phyloP scores from a whole-genome alignment of 2,888 invertebrate species.

The Monochamus alternatus region DNA sequence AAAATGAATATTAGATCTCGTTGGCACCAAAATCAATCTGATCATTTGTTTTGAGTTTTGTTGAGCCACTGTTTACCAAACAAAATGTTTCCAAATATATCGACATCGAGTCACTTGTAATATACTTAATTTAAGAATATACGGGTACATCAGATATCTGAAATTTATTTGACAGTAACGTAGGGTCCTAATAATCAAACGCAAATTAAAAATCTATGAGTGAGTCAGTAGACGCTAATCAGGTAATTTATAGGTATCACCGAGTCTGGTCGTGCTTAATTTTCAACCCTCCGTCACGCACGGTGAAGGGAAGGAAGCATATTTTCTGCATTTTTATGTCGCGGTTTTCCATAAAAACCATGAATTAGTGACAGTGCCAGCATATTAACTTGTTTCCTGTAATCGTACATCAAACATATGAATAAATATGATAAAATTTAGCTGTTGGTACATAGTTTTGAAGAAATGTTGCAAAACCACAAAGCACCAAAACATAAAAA shows the following conservation, averaged over 20 bases:
- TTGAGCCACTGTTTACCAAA: no score
- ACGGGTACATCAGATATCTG: not conserved
- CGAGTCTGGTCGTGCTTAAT: conserved; percentile 13
- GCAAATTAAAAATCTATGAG: conserved; percentile 29
- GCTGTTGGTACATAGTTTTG: no score
- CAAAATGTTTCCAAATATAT: no score
- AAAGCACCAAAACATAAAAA: no score
- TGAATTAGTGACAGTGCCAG: not conserved
- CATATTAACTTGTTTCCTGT: not conserved
- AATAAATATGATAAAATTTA: no score
- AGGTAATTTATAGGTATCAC: conserved; percentile 18
- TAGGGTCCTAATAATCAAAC: conserved; percentile 6
- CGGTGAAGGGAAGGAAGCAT: not conserved
- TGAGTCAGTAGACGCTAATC: conserved; percentile 23
- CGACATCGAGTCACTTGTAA: no score
- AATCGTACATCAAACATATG: no score
- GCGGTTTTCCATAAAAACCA: not conserved
- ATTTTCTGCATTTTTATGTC: not conserved
- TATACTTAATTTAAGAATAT: no score
- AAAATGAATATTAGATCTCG: no score
- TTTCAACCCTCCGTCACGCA: conserved; percentile 31
- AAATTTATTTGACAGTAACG: conserved; percentile 3
- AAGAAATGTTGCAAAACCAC: no score
- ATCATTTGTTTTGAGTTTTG: no score
- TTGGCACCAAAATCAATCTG: no score